Conservation (phyloP, 2,888 invertebrate genomes). For the Trissoscelio sp. region DNA sequence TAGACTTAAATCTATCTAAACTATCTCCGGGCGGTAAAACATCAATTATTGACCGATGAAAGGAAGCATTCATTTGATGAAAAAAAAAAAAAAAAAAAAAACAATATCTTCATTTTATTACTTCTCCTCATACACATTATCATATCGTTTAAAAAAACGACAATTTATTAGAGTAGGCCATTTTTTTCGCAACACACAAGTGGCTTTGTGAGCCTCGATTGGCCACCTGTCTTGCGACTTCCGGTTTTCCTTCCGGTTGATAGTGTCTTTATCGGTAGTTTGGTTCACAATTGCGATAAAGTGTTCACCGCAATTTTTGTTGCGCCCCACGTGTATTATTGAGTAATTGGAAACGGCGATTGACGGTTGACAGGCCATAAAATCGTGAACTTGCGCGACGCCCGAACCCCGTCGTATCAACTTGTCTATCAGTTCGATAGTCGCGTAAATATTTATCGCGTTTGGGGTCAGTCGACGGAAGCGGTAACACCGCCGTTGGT, state of each 20-base stretch:
- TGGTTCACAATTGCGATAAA: too few relatives aligned
- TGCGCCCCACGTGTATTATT: neutral
- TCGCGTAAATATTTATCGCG: conserved; percentile 78
- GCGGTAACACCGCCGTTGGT: conserved; percentile 78
- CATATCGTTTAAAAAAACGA: conserved; percentile 9
- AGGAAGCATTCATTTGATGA: conserved; percentile 19
- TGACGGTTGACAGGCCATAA: conserved; percentile 40
- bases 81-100: conserved; percentile 2
- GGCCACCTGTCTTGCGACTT: conserved; percentile 56
- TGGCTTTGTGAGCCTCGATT: conserved; percentile 24
- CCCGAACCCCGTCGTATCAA: conserved; percentile 47
- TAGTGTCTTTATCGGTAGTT: conserved; percentile 36
- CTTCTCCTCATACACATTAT: neutral
- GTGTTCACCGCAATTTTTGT: too few relatives aligned
- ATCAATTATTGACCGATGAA: conserved; percentile 33
- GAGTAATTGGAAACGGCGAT: conserved; percentile 17
- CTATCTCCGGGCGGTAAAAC: conserved; percentile 30
- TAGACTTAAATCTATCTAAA: conserved; percentile 36
- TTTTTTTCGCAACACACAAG: conserved; percentile 9
- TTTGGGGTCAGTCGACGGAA: conserved; percentile 79
- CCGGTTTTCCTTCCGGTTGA: conserved; percentile 51
- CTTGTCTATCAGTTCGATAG: conserved; percentile 62
- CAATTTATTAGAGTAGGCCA: conserved; percentile 12
- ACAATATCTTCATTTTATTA: conserved; percentile 17
- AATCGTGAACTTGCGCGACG: conserved; percentile 58